phyloP scores from a whole-genome alignment of 2,888 invertebrate genomes.

The Ormyrus pomaceus region DNA sequence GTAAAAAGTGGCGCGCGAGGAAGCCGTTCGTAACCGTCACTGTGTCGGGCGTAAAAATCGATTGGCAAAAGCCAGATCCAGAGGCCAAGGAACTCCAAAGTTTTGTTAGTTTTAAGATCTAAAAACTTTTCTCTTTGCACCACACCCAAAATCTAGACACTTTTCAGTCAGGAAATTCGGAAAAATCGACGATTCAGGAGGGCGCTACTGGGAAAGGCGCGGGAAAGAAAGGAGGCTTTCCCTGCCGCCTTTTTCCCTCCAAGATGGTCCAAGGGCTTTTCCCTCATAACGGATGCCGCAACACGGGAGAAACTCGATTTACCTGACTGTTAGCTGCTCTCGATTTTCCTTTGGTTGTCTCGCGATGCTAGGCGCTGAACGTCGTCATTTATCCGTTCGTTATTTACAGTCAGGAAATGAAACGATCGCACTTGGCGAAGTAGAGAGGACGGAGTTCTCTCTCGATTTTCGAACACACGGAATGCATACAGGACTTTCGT shows the following conservation, averaged over 20 bases:
- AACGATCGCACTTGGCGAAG: background rate
- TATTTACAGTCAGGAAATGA: background rate
- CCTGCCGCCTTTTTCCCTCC: background rate
- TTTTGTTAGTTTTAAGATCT: background rate
- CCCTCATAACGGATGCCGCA: no score
- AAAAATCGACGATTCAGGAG: conserved; percentile 10
- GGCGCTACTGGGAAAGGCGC: conserved; percentile 30
- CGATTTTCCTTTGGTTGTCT: no score
- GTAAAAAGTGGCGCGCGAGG: no score
- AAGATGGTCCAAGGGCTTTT: no score
- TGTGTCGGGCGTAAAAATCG: no score
- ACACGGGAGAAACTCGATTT: no score
- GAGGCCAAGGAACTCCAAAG: background rate
- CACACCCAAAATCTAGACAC: background rate
- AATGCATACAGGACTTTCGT: background rate
- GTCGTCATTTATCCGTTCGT: conserved; percentile 27
- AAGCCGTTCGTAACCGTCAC: no score
- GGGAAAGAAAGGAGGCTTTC: conserved; percentile 32
- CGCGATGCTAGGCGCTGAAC: background rate
- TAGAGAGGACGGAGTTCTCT: background rate
- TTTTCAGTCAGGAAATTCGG: conserved; percentile 57
- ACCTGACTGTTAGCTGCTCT: no score
- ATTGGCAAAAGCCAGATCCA: no score
- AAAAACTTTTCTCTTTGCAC: background rate
- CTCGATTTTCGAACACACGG: no score